A percentile compares a stretch with the other conserved stretches of the same genome.
Conservation (phyloP, 2,797 vertebrate species). For the Enteromius unitaeniatus region DNA sequence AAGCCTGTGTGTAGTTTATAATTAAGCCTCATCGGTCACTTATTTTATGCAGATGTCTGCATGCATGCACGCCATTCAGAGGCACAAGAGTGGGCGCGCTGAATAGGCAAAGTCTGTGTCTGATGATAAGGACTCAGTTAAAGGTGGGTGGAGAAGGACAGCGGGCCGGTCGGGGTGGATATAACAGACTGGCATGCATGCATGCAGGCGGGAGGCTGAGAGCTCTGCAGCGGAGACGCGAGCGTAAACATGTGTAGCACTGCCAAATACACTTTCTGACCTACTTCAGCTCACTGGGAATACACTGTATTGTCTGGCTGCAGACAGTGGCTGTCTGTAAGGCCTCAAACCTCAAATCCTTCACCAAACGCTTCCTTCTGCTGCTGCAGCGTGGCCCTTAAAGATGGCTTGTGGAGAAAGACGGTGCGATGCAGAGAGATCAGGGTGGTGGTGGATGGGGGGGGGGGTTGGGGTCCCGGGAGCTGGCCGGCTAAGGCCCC, state of each 20-base stretch:
- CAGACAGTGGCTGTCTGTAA: conserved; percentile 34
- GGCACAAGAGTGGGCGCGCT: conserved; percentile 26
- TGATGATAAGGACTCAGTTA: conserved; percentile 37
- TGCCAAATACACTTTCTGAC: conserved; percentile 59
- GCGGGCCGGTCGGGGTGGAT: conserved; percentile 23
- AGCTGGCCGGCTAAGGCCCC: too few species aligned
- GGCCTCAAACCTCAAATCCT: conserved; percentile 15
- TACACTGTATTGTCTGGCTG: conserved; percentile 47
- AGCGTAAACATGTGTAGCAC: conserved; percentile 32
- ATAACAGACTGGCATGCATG: conserved; percentile 32
- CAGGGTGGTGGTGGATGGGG: background rate
- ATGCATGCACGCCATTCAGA: conserved; percentile 18
- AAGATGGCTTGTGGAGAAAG: conserved; percentile 35
- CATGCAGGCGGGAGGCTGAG: conserved; percentile 8
- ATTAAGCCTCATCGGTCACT: conserved; percentile 50
- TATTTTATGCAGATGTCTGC: conserved; percentile 38
- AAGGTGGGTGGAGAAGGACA: conserved; percentile 46
- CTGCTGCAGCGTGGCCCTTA: conserved; percentile 6
- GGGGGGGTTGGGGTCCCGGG: too few species aligned
- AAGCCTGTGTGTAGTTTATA: conserved; percentile 43
- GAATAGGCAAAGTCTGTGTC: conserved; percentile 38
- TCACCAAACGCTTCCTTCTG: background rate
- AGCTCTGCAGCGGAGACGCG: conserved; percentile 29
- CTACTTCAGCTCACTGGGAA: conserved; percentile 53
- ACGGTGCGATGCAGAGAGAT: conserved; percentile 6